These are phyloP conservation scores for Saturnia japonica DNA, from an alignment of 2,888 invertebrate genomes.

Conservation along the genomic window DNA sequence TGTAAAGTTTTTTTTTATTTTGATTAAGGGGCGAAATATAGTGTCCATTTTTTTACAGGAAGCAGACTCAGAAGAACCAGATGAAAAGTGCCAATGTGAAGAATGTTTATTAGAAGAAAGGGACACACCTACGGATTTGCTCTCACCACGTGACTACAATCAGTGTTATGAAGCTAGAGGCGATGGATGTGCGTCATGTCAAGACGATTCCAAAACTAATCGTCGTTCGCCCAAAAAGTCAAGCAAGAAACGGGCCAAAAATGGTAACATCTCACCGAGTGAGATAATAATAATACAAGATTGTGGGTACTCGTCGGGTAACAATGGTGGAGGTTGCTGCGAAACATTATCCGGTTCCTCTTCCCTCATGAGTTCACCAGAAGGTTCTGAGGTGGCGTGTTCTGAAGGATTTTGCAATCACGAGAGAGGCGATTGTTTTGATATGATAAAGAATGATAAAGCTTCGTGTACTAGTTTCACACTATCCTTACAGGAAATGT, in stretches of 20 bases:
- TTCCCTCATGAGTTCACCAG: conserved; percentile 92
- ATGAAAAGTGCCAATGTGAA: conserved; percentile 77
- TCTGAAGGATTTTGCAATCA: conserved; percentile 94
- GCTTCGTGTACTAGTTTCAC: conserved; percentile 78
- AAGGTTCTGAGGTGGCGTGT: conserved; percentile 94
- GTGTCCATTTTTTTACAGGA: conserved; percentile 46
- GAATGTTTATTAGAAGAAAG: conserved; percentile 71
- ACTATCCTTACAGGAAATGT: conserved; percentile 88
- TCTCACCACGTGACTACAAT: conserved; percentile 63
- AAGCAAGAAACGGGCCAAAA: conserved; percentile 67
- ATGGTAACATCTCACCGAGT: conserved; percentile 83
- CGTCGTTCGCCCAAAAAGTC: conserved; percentile 67
- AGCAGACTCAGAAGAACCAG: conserved; percentile 74
- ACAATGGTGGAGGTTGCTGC: conserved; percentile 85
- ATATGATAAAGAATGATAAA: conserved; percentile 67
- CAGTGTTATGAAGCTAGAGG: conserved; percentile 58
- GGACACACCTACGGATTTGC: conserved; percentile 70
- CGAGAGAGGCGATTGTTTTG: conserved; percentile 80
- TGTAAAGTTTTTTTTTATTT: too few relatives aligned
- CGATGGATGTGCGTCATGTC: conserved; percentile 73
- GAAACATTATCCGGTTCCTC: conserved; percentile 86
- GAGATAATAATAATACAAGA: conserved; percentile 90
- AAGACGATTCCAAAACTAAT: conserved; percentile 65
- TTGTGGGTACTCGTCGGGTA: conserved; percentile 94
- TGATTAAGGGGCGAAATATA: not conserved